Conservation (phyloP, 1,140 invertebrate species). For the Zaprionus camerounensis region DNA sequence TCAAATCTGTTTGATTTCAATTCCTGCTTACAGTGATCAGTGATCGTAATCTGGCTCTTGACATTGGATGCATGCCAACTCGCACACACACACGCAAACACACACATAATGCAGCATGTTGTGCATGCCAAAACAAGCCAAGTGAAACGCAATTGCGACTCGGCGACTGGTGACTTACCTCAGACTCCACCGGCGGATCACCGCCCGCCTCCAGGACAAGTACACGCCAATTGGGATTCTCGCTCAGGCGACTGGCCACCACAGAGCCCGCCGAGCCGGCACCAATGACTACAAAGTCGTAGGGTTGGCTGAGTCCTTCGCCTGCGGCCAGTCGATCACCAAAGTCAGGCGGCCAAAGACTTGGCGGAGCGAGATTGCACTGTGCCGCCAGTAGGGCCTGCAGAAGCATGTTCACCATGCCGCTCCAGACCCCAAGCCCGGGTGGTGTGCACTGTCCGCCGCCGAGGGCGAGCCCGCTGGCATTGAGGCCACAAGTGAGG, state of each 20-base stretch:
- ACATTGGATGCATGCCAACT: neutral
- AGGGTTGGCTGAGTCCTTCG: slow-evolving; percentile 83
- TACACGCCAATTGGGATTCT: slow-evolving; percentile 85
- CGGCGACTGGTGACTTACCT: slow-evolving; percentile 67
- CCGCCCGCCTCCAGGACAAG: slow-evolving; percentile 88
- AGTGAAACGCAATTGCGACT: neutral
- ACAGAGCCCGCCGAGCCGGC: slow-evolving; percentile 89
- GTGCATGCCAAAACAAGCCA: neutral
- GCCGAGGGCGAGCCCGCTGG: neutral
- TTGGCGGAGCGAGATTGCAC: slow-evolving; percentile 85
- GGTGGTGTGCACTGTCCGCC: slow-evolving; percentile 15
- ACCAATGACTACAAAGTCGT: slow-evolving; percentile 85
- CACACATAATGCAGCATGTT: neutral
- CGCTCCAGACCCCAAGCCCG: slow-evolving; percentile 58
- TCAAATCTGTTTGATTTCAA: too few species aligned
- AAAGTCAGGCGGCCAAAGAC: slow-evolving; percentile 85
- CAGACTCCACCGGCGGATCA: slow-evolving; percentile 85
- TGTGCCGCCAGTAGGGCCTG: slow-evolving; percentile 85
- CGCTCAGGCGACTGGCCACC: slow-evolving; percentile 86
- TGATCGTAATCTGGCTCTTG: too few species aligned
- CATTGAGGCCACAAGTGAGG: slow-evolving; percentile 2
- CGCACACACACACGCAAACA: neutral
- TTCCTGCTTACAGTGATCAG: too few species aligned
- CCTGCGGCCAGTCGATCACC: slow-evolving; percentile 84
- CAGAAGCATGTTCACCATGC: slow-evolving; percentile 85